Evolutionary conservation across 2,888 invertebrate species (phyloP).

Genomic region (Meteorus cinctellus): DNA sequence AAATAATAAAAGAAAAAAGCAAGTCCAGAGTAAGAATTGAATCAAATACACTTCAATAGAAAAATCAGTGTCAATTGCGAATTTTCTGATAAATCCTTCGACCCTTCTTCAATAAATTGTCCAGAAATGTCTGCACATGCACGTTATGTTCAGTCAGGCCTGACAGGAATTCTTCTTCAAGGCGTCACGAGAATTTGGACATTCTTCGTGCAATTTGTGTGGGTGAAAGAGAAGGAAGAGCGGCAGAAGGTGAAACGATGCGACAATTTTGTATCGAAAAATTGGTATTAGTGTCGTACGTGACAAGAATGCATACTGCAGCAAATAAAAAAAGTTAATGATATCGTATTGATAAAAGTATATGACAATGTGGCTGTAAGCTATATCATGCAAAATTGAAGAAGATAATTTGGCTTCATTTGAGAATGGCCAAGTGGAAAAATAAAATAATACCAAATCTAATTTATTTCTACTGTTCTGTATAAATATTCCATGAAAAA

Average conservation of each 20-base stretch:
- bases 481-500: too few relatives aligned
- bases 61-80: constrained; percentile 24
- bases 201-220: constrained; percentile 47
- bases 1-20: background rate
- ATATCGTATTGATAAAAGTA: background rate
- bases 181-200: constrained; percentile 10
- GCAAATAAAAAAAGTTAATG: background rate
- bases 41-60: constrained; percentile 14
- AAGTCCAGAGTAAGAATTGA: background rate
- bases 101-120: constrained; percentile 3
- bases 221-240: constrained; percentile 2
- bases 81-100: constrained; percentile 23
- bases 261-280: constrained; percentile 49
- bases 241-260: constrained; percentile 40
- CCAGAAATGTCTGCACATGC: constrained; percentile 19
- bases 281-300: constrained; percentile 50
- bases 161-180: constrained; percentile 38
- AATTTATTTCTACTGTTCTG: too few relatives aligned
- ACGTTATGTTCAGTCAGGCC: constrained; percentile 25
- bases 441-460: too few relatives aligned
- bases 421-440: too few relatives aligned
- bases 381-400: too few relatives aligned
- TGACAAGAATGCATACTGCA: constrained; percentile 42
- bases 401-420: too few relatives aligned
- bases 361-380: too few relatives aligned